phyloP scores from a whole-genome alignment of 2,888 invertebrate genomes.

The Fragum whitleyi region DNA sequence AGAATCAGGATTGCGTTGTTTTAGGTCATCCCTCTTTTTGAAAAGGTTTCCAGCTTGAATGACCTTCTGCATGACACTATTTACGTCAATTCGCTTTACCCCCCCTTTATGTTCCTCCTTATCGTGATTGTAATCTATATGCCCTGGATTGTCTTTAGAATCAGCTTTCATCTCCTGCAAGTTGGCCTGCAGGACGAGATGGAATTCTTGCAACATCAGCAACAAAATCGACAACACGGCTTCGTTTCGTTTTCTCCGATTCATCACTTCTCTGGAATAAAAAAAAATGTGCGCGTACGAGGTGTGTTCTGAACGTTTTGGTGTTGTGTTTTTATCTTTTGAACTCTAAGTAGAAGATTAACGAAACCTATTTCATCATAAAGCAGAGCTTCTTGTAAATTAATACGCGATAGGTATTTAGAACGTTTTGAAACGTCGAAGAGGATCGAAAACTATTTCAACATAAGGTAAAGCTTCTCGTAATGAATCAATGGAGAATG shows the following conservation, averaged over 20 bases:
- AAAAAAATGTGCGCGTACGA: too few relatives aligned
- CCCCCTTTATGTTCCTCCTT: not conserved
- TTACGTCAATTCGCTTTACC: not conserved
- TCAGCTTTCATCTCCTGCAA: slow-evolving; percentile 7
- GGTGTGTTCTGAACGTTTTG: too few relatives aligned
- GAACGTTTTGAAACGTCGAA: too few relatives aligned
- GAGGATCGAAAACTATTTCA: too few relatives aligned
- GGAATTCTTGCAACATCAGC: slow-evolving; percentile 11
- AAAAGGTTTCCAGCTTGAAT: not conserved
- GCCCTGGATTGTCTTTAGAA: not conserved
- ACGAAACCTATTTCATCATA: too few relatives aligned
- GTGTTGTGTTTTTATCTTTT: too few relatives aligned
- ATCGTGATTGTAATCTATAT: not conserved
- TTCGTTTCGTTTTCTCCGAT: not conserved
- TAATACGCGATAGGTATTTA: too few relatives aligned
- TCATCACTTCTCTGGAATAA: not conserved
- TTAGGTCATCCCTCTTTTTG: not conserved
- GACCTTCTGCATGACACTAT: not conserved
- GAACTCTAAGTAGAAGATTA: too few relatives aligned
- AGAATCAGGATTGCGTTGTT: too few relatives aligned
- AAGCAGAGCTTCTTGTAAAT: too few relatives aligned
- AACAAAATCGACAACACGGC: not conserved
- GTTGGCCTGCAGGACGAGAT: not conserved
- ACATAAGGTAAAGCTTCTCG: too few relatives aligned
- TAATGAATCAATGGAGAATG: too few relatives aligned